Evolutionary conservation across 2,113 vertebrate genomes (phyloP), one percentile per base, ranked within the genome.

Genomic region (Larimichthys crocea): DNA sequence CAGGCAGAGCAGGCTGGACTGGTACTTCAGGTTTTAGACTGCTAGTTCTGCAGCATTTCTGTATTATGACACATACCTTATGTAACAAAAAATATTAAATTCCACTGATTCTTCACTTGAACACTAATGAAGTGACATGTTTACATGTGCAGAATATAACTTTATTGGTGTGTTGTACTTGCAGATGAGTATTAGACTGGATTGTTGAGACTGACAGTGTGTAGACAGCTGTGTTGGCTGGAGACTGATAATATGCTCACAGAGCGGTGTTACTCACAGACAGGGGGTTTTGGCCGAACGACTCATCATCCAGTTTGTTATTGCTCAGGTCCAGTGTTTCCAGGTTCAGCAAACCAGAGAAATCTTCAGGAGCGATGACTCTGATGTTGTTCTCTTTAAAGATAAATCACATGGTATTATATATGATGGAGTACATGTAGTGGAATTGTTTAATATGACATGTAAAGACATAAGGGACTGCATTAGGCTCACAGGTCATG

Each of bases 251-350:
- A 42, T 5, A 6, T 29, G 26, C 19, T 35, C 10, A 31, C 16
- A 53, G 52, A 29, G 31, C 24, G 26, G 80, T 19, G 59, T 40
- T 67, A 90, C 81, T 80, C 71, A 96, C 95, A 85, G 86, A 86
- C 81, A 97, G 95, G 0, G 92, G 86, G 14, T 89, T 83, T 5
- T 71, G 86, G 66, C 87, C 86, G 59, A 96, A 86, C 0, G 95
- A 93, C 1, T 77, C 79, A 49, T 94, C 93, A 0, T 91, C 88
- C 77, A 97, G 91, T 26, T 88, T 72, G 91, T 97, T 97, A 53
- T 92, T 92, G 89, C 95, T 96, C 78, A 97, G 90, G 84, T 96
- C 95, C 86, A 97, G 80, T 29, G 91, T 85, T 67, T 96, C 92
- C 83, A 97, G 88, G 55, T 92, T 89, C 0, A 87, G 93, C 15